A percentile compares a stretch with the other conserved stretches of the same genome.
Evolutionary conservation across 2,888 invertebrate genomes (phyloP).

Genomic region (Athrips mouffetella): DNA sequence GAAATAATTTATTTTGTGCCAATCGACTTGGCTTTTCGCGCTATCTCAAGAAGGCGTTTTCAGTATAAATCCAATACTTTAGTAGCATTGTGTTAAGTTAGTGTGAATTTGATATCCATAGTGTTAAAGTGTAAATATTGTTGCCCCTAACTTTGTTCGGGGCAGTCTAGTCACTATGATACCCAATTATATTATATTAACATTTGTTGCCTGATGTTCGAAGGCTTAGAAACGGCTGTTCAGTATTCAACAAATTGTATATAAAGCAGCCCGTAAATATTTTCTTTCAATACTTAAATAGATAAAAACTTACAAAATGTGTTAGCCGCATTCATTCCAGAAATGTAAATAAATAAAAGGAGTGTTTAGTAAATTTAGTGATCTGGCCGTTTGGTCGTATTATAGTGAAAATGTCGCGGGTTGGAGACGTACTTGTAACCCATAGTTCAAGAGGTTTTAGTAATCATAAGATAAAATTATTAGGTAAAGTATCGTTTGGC

Average conservation of each 20-base stretch:
- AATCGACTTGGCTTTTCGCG: constrained; percentile 33
- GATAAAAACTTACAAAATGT: constrained; percentile 8
- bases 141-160: constrained; percentile 46
- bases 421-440: constrained; percentile 30
- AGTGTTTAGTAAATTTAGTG: constrained; percentile 55
- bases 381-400: constrained; percentile 39
- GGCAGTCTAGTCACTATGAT: constrained; percentile 68
- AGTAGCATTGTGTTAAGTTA: constrained; percentile 55
- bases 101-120: constrained; percentile 63
- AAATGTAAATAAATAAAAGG: constrained; percentile 45
- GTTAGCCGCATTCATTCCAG: constrained; percentile 36
- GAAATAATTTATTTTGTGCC: constrained; percentile 42
- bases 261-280: constrained; percentile 30
- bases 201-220: no score
- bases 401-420: constrained; percentile 46
- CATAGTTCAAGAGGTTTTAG: constrained; percentile 51
- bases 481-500: constrained; percentile 30
- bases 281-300: constrained; percentile 9
- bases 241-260: constrained; percentile 61
- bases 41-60: constrained; percentile 42
- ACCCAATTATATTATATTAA: constrained; percentile 40
- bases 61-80: constrained; percentile 35
- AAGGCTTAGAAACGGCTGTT: no score
- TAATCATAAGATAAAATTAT: constrained; percentile 58
- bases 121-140: constrained; percentile 57